Evolutionary conservation across 2,797 vertebrate species (phyloP).

Genomic region (Phrynocephalus guinanensis): DNA sequence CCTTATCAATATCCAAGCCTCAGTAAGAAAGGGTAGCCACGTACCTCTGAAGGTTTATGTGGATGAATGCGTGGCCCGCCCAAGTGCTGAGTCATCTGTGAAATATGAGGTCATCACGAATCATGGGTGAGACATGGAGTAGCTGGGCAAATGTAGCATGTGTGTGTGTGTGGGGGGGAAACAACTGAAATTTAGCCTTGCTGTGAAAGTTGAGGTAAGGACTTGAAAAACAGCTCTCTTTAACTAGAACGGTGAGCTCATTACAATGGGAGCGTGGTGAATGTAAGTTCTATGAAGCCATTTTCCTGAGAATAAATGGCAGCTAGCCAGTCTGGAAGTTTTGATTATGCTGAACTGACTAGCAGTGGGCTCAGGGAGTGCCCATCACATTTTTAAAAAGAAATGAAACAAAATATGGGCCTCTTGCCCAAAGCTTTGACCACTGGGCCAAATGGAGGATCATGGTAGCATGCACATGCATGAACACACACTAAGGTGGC

Average conservation of each 20-base stretch:
- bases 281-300: background rate
- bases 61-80: slow-evolving; percentile 20
- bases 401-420: background rate
- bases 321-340: no score
- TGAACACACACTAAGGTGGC: no score
- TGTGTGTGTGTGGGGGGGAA: no score
- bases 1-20: slow-evolving; percentile 41
- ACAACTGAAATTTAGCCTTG: background rate
- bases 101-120: slow-evolving; percentile 2
- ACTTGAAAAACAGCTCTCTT: background rate
- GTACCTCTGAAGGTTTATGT: slow-evolving; percentile 31
- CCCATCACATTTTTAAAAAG: background rate
- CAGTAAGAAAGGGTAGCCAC: background rate
- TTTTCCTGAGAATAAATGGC: background rate
- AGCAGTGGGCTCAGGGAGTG: background rate
- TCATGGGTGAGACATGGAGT: slow-evolving; percentile 16
- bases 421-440: background rate
- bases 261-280: background rate
- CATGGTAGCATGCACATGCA: background rate
- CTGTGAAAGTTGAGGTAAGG: background rate
- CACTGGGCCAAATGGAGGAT: no score
- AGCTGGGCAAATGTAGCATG: no score
- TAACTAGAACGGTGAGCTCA: background rate
- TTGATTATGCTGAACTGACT: background rate
- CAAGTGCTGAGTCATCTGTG: fast-evolving